Evolutionary conservation across 2,888 invertebrate species (phyloP).

Genomic region (Galerucella nymphaeae): DNA sequence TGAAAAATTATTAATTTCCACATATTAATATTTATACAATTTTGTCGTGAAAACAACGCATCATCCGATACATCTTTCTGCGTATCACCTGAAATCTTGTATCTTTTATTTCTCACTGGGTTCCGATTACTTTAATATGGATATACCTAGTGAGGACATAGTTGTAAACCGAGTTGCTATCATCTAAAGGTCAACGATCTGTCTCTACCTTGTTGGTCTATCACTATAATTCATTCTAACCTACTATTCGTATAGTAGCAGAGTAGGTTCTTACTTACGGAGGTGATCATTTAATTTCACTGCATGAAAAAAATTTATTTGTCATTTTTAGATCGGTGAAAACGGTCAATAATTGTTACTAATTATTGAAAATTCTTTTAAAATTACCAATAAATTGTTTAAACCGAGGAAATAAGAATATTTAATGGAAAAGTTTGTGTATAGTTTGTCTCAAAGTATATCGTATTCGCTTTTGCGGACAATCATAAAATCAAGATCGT

Average conservation of each 20-base stretch:
- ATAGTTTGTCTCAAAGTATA: too few relatives aligned
- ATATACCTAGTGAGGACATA: slow-evolving; percentile 34
- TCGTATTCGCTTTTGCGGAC: too few relatives aligned
- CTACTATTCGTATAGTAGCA: slow-evolving; percentile 28
- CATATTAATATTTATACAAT: neutral
- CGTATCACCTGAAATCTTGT: slow-evolving; percentile 19
- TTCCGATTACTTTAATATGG: slow-evolving; percentile 26
- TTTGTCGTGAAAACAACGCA: neutral
- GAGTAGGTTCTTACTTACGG: slow-evolving; percentile 9
- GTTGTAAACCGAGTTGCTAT: slow-evolving; percentile 32
- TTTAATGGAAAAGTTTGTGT: too few relatives aligned
- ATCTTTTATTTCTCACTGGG: slow-evolving; percentile 21
- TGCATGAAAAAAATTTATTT: neutral
- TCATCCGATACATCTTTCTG: neutral
- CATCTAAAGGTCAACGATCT: slow-evolving; percentile 39
- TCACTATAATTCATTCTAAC: slow-evolving; percentile 28
- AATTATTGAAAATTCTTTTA: too few relatives aligned
- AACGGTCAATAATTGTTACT: too few relatives aligned
- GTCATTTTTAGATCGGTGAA: neutral
- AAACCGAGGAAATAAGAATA: too few relatives aligned
- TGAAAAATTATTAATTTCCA: too few relatives aligned
- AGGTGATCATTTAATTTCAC: neutral
- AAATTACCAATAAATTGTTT: too few relatives aligned
- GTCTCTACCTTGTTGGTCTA: slow-evolving; percentile 39
- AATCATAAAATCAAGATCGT: too few relatives aligned